Base-by-base conservation (phyloP, 1,140 invertebrate genomes). In the Solen grandis region DNA sequence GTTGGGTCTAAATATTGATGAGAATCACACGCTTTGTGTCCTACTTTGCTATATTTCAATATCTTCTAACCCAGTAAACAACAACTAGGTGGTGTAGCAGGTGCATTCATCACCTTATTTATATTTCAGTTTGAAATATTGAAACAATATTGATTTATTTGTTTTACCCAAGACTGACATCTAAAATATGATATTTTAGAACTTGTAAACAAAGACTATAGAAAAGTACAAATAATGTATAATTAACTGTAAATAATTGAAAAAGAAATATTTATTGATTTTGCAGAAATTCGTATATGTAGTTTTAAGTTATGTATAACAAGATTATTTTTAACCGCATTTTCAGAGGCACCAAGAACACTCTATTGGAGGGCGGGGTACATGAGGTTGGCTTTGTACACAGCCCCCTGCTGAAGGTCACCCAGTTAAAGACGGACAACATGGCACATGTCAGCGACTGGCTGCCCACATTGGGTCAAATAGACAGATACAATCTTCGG, bases 301-400 rank as follows among this genome's bases (percentile, higher is more conserved):
- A 10, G 41, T 46, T 46, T 46, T 46, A 19, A 46, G 19, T 10
- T 46, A 46, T 46, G 41, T 46, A 46, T 46, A 8, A 10, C 8
- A 46, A 8, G 8, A 8, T 46, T 46, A 19, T 46, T 46, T 19
- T 10, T 8, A 8, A 46, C 19, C 41, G 41, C 41, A 19, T 19
- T 84, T 85, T 52, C 85, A 90, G 88, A 72, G 92, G 92, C 5
- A 93, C 94, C 4, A 98, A 98, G 93, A 94, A 94, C 79, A 96
- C 96, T 0, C 89, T 96, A 19, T 97, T 95, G 95, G 96, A 99
- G 94, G 97, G 97, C 41, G 97, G 97, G 0, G 95, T 98, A 0
- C 93, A 96, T 82, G 95, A 95, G 0, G 93, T 94, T 0, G 96
- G 95, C 0, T 94, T 96, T n/a, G 91, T 98, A 77, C 97, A 96